Percentiles rank a stretch among this genome's conserved stretches.
phyloP scores from a whole-genome alignment of 2,888 invertebrate genomes.

The Azorinus chamasolen region DNA sequence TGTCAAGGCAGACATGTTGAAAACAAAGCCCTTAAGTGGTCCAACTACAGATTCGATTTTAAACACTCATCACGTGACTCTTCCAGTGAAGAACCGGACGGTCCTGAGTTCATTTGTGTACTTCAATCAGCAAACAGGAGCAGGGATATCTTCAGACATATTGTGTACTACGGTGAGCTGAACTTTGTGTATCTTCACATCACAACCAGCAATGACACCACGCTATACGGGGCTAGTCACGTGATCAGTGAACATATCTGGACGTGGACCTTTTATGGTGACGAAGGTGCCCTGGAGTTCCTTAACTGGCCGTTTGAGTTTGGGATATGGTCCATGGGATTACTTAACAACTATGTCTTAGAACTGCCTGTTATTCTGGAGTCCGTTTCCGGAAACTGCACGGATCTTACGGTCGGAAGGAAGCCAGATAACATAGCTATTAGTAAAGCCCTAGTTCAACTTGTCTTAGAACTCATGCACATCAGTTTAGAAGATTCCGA shows the following conservation, averaged over 20 bases:
- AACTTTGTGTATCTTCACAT: constrained; percentile 42
- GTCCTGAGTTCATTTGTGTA: neutral
- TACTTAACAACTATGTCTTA: constrained; percentile 26
- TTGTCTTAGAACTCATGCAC: constrained; percentile 15
- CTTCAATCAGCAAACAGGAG: constrained; percentile 1
- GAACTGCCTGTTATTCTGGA: constrained; percentile 13
- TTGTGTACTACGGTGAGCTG: constrained; percentile 26
- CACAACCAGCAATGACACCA: neutral
- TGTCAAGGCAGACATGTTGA: too few species aligned
- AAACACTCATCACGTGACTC: too few species aligned
- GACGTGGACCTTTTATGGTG: constrained; percentile 63
- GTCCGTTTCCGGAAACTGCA: constrained; percentile 42
- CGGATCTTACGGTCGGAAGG: constrained; percentile 45
- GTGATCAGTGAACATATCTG: constrained; percentile 46
- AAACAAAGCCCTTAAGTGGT: too few species aligned
- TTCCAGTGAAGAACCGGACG: too few species aligned
- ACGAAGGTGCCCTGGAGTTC: constrained; percentile 48
- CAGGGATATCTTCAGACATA: constrained; percentile 28
- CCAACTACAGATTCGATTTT: too few species aligned
- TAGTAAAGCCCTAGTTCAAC: constrained; percentile 33
- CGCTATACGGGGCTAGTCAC: constrained; percentile 2
- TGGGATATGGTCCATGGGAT: constrained; percentile 62
- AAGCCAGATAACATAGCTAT: constrained; percentile 33
- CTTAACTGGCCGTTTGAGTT: constrained; percentile 65
- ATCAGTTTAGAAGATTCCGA: constrained; percentile 21